Evolutionary conservation across 2,113 vertebrate species (phyloP), one percentile per base, ranked within the genome.

Genomic region (Syrmaticus mikado): DNA sequence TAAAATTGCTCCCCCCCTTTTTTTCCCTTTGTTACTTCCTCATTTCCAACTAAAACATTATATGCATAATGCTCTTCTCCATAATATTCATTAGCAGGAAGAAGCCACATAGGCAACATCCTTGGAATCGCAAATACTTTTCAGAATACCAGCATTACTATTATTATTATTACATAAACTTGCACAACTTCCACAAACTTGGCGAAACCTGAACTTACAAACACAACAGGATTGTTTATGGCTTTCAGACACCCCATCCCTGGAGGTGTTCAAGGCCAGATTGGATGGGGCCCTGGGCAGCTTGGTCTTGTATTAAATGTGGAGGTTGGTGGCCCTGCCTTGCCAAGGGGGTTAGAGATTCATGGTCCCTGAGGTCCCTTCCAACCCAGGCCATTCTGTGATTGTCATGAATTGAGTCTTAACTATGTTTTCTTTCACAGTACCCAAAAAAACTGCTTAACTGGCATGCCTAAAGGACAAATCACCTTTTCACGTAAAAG

Each of bases 381-480:
- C 41, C 15, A 43, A 43, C 41, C 15, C 41, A 3, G 41, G 41
- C 16, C 41, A 43, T 43, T 43, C 15, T 16, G 41, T 43, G 41
- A 43, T 43, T 43, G 21, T 60, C 48, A 24, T 52, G 40, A 92
- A 79, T 22, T 60, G 57, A 84, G 60, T 13, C 12, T 48, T 72
- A 64, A 6, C 11, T 52, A 18, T 8, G 18, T 53, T 61, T 82
- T 93, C 61, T 48, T 82, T 92, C 17, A 61, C 52, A 79, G 89
- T 61, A 52, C n/a, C 74, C 71, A 95, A 53, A 95, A 95, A 53
- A 72, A 53, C 62, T 89, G 34, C 27, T 73, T 89, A 92, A 79
- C 25, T 82, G 28, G 41, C 45, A 78, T 15, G 24, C 30, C 68
- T 13, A 71, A 82, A 68, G 32, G 70, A 74, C 45, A 66, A 67